Conservation (phyloP, 2,888 invertebrate genomes). For the Hermaeophaga mercurialis region DNA sequence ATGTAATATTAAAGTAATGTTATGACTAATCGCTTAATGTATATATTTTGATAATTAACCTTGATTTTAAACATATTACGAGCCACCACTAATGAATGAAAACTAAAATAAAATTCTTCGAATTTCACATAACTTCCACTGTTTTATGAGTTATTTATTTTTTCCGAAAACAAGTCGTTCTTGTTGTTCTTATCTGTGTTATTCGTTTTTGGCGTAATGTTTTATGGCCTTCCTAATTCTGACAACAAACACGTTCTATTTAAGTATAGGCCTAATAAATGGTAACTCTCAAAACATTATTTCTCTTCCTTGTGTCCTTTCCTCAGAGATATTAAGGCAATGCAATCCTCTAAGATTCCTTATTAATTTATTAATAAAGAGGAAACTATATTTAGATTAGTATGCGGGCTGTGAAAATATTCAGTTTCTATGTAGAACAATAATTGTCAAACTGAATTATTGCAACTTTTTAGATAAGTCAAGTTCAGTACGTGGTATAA, state of each 20-base stretch:
- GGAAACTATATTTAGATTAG: not conserved
- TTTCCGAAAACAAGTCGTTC: not conserved
- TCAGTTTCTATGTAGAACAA: too few relatives aligned
- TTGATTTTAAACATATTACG: too few relatives aligned
- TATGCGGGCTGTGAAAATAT: not conserved
- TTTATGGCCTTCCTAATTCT: not conserved
- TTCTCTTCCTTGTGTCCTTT: not conserved
- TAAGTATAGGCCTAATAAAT: not conserved
- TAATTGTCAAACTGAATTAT: too few relatives aligned
- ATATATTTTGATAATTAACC: too few relatives aligned
- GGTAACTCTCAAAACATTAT: not conserved
- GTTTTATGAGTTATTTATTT: too few relatives aligned
- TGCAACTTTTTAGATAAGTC: too few relatives aligned
- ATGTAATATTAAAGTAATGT: too few relatives aligned
- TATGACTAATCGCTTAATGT: too few relatives aligned
- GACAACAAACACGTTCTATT: not conserved
- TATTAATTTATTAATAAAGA: not conserved
- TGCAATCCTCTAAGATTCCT: not conserved
- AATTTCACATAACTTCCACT: too few relatives aligned
- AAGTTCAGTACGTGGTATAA: too few relatives aligned
- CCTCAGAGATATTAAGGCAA: not conserved
- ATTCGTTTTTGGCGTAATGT: not conserved
- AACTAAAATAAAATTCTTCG: too few relatives aligned
- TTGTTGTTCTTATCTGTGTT: not conserved
- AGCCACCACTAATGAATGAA: too few relatives aligned